phyloP scores from a whole-genome alignment of 2,113 vertebrate species.

The Platichthys flesus region DNA sequence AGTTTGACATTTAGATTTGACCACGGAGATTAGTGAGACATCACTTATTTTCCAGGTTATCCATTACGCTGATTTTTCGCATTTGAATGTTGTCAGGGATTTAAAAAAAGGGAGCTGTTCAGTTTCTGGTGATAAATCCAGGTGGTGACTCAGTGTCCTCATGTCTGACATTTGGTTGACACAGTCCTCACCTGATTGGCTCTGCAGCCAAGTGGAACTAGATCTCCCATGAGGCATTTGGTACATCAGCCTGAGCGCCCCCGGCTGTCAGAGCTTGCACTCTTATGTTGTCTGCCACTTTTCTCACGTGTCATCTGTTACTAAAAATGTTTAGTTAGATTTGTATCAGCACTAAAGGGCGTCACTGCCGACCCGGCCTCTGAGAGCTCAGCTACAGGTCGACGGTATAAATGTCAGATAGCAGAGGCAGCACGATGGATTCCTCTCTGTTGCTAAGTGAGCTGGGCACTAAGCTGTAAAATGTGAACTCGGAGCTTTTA shows the following conservation, averaged over 20 bases:
- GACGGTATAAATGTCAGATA: conserved; percentile 30
- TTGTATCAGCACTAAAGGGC: conserved; percentile 17
- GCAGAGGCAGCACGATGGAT: conserved; percentile 6
- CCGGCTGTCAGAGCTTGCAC: conserved; percentile 24
- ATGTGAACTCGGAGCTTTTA: conserved; percentile 4
- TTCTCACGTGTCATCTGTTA: conserved; percentile 8
- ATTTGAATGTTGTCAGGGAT: conserved; percentile 18
- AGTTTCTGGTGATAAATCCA: conserved; percentile 10
- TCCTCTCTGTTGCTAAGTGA: conserved; percentile 14
- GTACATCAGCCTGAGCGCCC: conserved; percentile 33
- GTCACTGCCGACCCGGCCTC: not conserved
- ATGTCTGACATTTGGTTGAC: conserved; percentile 51
- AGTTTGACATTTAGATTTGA: conserved; percentile 39
- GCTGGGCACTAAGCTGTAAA: conserved; percentile 9
- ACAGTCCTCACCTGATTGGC: conserved; percentile 57
- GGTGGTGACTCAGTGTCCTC: conserved; percentile 45
- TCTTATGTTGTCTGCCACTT: conserved; percentile 35
- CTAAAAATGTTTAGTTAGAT: conserved; percentile 10
- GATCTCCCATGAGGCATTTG: conserved; percentile 67
- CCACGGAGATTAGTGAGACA: conserved; percentile 8
- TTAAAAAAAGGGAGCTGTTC: conserved; percentile 20
- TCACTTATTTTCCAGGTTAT: not conserved
- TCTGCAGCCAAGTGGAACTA: conserved; percentile 62
- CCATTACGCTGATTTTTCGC: conserved; percentile 34
- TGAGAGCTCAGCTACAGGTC: conserved; percentile 8